Evolutionary conservation across 2,113 vertebrate genomes (phyloP).

Genomic region (Chaetorhynchus papuensis): DNA sequence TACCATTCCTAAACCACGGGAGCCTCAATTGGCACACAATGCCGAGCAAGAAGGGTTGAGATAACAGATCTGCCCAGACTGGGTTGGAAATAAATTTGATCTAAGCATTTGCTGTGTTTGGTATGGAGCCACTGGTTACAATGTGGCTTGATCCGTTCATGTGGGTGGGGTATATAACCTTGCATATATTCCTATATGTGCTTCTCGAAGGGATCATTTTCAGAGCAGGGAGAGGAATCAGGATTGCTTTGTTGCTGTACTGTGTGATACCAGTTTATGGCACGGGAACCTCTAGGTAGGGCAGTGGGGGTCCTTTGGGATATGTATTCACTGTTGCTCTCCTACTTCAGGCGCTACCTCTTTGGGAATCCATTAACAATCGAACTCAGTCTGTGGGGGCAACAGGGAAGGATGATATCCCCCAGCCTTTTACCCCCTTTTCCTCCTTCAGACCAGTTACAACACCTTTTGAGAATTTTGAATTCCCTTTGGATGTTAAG

Average conservation of each 20-base stretch:
- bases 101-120: background rate
- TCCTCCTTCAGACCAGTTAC: background rate
- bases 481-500: background rate
- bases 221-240: background rate
- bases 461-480: background rate
- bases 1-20: accelerated
- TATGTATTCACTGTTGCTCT: background rate
- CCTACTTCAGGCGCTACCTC: background rate
- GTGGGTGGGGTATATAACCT: background rate
- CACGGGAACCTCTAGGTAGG: no score
- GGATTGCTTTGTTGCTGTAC: background rate
- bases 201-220: accelerated
- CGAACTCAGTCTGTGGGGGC: accelerated
- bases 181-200: background rate
- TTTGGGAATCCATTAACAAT: background rate
- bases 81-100: background rate
- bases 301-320: background rate
- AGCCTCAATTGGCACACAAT: accelerated
- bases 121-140: background rate
- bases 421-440: background rate
- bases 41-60: accelerated
- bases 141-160: background rate
- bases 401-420: background rate
- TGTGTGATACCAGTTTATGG: background rate
- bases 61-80: background rate